Percentiles rank a stretch among this genome's conserved stretches.
Conservation (phyloP, 2,797 vertebrate genomes). For the Rhodeus uyekii region DNA sequence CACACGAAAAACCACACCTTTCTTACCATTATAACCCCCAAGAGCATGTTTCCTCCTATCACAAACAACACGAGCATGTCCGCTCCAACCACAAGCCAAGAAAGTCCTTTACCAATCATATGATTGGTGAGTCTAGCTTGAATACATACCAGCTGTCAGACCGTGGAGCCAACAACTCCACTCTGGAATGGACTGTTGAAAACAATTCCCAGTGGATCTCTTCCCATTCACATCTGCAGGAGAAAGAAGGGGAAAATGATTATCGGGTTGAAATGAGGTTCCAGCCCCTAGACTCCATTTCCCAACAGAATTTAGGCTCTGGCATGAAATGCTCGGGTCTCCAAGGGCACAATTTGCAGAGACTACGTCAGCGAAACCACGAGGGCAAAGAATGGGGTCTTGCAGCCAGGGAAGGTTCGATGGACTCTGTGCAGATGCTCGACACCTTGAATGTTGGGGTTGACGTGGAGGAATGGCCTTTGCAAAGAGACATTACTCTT, state of each 20-base stretch:
- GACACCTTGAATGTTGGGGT: slow-evolving; percentile 92
- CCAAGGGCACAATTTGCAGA: slow-evolving; percentile 74
- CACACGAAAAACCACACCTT: slow-evolving; percentile 80
- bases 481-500: slow-evolving; percentile 94
- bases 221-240: slow-evolving; percentile 83
- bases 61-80: slow-evolving; percentile 64
- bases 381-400: slow-evolving; percentile 60
- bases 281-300: slow-evolving; percentile 74
- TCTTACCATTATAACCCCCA: slow-evolving; percentile 71
- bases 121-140: slow-evolving; percentile 70
- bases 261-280: slow-evolving; percentile 96
- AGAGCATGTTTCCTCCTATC: slow-evolving; percentile 71
- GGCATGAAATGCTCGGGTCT: slow-evolving; percentile 68
- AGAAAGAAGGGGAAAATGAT: slow-evolving; percentile 88
- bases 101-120: slow-evolving; percentile 78
- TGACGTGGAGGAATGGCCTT: slow-evolving; percentile 88
- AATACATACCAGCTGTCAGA: slow-evolving; percentile 69
- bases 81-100: slow-evolving; percentile 78
- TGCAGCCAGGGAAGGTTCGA: slow-evolving; percentile 78
- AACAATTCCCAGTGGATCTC: slow-evolving; percentile 84
- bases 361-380: slow-evolving; percentile 68
- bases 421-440: slow-evolving; percentile 96
- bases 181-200: slow-evolving; percentile 83
- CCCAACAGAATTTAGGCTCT: slow-evolving; percentile 65
- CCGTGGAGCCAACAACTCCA: slow-evolving; percentile 65